Base-by-base conservation (phyloP, 2,888 invertebrate genomes). In the Lapara coniferarum region DNA sequence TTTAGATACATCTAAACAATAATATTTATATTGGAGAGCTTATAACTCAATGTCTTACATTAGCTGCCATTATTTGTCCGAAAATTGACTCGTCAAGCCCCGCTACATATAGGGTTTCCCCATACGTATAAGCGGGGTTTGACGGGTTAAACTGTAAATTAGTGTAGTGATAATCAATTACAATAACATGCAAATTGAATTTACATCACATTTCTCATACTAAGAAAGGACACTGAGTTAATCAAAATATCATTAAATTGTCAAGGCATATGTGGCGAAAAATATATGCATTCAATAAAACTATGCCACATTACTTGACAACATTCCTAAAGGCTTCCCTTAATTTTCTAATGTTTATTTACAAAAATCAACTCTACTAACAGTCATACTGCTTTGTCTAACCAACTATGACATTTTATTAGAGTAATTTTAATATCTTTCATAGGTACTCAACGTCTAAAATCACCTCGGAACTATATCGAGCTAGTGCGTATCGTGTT, bases 401-500 rank as follows among this genome's bases (percentile, higher is more conserved):
- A 59, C 67, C 74, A 56, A 55, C 78, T 81, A 80, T 80, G 80
- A 83, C 82, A 81, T 83, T 70, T 78, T 75, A 74, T 63, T 72
- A 76, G 72, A 80, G 73, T 76, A 73, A 59, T 74, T 74, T 77
- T 76, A 72, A 76, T 75, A 79, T 77, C 78, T 73, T 75, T 63
- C 46, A 19, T 19, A 63, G 63, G 10, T 63, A 19, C 13, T 19
- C 2, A 12, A 63, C 67, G 69, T 71, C 68, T 69, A 66, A 70
- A 70, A 59, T 71, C 66, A 46, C 44, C 12, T 16, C 59, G 12
- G 5, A 37, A 37, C 16, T 59, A 44, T 25, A 25, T 59, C 49
- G 46, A 63, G 16, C 46, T 63, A 46, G 59, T 46, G 46, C 49
- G 19, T 46, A 14, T 19, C 19, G 49, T 19, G 46, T 49, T 63